Evolutionary conservation across 2,888 invertebrate species (phyloP).

Genomic region (Sarcophaga caerulescens): DNA sequence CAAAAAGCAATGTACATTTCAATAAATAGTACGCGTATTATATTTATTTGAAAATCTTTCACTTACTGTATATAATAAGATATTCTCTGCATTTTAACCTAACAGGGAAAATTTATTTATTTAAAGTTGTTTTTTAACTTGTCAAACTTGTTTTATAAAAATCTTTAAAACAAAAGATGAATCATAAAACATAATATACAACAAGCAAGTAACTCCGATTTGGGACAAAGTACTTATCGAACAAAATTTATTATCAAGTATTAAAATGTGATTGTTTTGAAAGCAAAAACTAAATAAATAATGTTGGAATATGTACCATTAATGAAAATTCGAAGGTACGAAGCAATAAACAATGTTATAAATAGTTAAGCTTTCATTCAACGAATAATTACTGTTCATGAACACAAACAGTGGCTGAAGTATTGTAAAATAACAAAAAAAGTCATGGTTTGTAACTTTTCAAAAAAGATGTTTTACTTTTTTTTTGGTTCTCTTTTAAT

Average conservation of each 20-base stretch:
- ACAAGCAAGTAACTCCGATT: too few species aligned
- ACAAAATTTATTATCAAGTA: too few species aligned
- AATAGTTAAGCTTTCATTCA: constrained; percentile 55
- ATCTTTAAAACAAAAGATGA: too few species aligned
- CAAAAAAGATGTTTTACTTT: constrained; percentile 21
- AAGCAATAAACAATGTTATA: constrained; percentile 42
- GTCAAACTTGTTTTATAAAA: too few species aligned
- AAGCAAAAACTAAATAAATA: not conserved
- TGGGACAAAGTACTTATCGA: too few species aligned
- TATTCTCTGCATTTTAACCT: too few species aligned
- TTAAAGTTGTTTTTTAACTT: too few species aligned
- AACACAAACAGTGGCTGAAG: constrained; percentile 24
- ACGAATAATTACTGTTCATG: constrained; percentile 30
- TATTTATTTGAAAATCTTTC: not conserved
- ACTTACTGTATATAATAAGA: not conserved
- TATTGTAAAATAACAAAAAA: constrained; percentile 40
- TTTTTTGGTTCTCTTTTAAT: constrained; percentile 15
- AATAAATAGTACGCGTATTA: not conserved
- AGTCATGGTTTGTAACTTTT: constrained; percentile 60
- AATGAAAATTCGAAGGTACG: not conserved
- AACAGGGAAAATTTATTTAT: too few species aligned
- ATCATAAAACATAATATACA: too few species aligned
- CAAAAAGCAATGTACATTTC: not conserved
- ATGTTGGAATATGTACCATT: too few species aligned
- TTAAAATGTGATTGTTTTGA: not conserved